Conservation (phyloP, 1,140 invertebrate genomes). For the Triops longicaudatus region DNA sequence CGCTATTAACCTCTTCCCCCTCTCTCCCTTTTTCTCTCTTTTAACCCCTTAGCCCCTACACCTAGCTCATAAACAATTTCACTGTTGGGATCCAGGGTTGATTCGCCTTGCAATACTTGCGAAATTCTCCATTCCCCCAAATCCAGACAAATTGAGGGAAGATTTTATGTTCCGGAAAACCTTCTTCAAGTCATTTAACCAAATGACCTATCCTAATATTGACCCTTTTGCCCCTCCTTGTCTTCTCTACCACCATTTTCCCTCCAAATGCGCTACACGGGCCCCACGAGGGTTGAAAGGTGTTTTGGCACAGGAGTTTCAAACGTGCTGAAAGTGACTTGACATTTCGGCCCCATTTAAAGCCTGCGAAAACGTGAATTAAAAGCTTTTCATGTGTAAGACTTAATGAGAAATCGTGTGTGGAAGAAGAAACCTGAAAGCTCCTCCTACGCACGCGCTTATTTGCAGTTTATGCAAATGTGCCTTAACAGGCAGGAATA, state of each 20-base stretch:
- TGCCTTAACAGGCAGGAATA: background rate
- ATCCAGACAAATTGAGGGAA: background rate
- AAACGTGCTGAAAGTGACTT: too few species aligned
- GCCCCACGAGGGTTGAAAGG: background rate
- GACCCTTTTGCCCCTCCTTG: background rate
- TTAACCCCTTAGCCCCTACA: too few species aligned
- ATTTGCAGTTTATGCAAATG: background rate
- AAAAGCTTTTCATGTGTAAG: background rate
- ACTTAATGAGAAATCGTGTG: background rate
- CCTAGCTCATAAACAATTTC: too few species aligned
- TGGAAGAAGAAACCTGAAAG: background rate
- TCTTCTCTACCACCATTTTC: background rate
- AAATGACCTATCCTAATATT: constrained; percentile 8
- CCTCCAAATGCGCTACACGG: background rate
- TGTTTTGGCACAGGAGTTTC: background rate
- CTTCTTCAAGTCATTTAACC: background rate
- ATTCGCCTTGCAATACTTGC: background rate
- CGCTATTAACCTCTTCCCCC: too few species aligned
- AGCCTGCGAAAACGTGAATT: background rate
- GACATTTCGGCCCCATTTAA: too few species aligned
- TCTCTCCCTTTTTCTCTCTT: too few species aligned
- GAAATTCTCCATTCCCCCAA: background rate
- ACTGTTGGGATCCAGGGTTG: too few species aligned
- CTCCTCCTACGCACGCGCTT: background rate
- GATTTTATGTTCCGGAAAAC: background rate